phyloP scores from a whole-genome alignment of 2,888 invertebrate species.

The Cheilosia vernalis region DNA sequence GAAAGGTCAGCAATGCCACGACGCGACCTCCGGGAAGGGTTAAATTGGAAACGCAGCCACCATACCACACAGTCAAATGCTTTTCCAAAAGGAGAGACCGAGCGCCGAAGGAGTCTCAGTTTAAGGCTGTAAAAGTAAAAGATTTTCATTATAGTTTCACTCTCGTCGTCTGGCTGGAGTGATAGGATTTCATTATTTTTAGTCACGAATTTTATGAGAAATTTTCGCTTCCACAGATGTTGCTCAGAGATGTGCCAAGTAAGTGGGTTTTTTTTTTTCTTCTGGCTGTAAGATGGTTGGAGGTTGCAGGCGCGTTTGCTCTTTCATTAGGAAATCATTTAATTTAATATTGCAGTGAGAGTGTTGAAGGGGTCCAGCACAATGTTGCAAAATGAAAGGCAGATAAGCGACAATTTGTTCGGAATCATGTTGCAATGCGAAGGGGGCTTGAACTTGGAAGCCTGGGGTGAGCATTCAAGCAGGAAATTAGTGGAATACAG shows the following conservation, averaged over 20 bases:
- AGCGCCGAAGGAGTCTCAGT: conserved; percentile 29
- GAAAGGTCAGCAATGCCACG: conserved; percentile 53
- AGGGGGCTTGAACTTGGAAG: too few relatives aligned
- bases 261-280: conserved; percentile 3
- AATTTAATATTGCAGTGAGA: conserved; percentile 17
- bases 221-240: conserved; percentile 41
- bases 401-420: not conserved
- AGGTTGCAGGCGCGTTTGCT: conserved; percentile 12
- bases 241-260: conserved; percentile 15
- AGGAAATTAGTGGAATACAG: too few relatives aligned
- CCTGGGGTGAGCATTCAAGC: too few relatives aligned
- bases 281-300: not conserved
- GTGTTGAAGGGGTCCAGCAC: not conserved
- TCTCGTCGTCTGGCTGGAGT: conserved; percentile 36
- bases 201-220: conserved; percentile 69
- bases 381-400: conserved; percentile 4
- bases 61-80: conserved; percentile 37
- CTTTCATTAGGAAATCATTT: conserved; percentile 20
- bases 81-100: conserved; percentile 44
- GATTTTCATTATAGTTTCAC: conserved; percentile 69
- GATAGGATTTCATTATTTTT: conserved; percentile 65
- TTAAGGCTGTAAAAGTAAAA: conserved; percentile 29
- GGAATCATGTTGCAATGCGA: not conserved
- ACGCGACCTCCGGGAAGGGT: not conserved
- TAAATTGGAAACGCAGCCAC: conserved; percentile 39